A percentile compares a stretch with the other conserved stretches of the same genome.
These are phyloP conservation scores for Chouioia cunea DNA, from an alignment of 2,888 invertebrate species.

Conservation along the genomic window DNA sequence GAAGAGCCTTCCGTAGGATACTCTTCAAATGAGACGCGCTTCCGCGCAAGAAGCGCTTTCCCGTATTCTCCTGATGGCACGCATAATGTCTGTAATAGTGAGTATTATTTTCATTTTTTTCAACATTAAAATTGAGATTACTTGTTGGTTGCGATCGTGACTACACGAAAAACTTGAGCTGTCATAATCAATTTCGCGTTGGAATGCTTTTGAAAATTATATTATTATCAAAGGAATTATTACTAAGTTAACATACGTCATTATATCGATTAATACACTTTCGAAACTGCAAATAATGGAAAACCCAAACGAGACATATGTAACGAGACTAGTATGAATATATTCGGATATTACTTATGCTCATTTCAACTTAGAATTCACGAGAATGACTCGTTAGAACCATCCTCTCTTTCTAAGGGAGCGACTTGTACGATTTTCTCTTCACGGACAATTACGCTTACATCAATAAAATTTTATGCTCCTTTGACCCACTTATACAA, in stretches of 20 bases:
- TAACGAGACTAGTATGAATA: no score
- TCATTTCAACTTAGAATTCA: constrained; percentile 2
- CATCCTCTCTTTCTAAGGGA: not conserved
- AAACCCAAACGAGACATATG: no score
- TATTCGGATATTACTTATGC: no score
- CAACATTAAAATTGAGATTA: no score
- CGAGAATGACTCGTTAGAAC: not conserved
- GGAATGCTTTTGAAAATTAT: no score
- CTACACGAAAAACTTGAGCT: no score
- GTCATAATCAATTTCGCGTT: no score
- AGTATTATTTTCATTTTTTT: not conserved
- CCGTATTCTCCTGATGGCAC: not conserved
- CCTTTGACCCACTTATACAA: not conserved
- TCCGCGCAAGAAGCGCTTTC: not conserved
- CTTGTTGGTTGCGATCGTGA: no score
- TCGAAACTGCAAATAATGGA: no score
- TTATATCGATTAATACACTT: no score
- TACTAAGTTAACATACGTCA: no score
- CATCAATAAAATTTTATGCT: constrained; percentile 16
- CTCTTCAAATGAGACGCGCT: constrained; percentile 81
- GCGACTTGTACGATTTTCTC: constrained; percentile 14
- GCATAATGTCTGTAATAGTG: constrained; percentile 5
- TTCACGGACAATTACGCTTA: constrained; percentile 12
- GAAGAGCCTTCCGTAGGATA: constrained; percentile 94
- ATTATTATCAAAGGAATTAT: no score